Evolutionary conservation across 2,888 invertebrate species (phyloP), one percentile per base, ranked within the genome.

Genomic region (Rhagium mordax): DNA sequence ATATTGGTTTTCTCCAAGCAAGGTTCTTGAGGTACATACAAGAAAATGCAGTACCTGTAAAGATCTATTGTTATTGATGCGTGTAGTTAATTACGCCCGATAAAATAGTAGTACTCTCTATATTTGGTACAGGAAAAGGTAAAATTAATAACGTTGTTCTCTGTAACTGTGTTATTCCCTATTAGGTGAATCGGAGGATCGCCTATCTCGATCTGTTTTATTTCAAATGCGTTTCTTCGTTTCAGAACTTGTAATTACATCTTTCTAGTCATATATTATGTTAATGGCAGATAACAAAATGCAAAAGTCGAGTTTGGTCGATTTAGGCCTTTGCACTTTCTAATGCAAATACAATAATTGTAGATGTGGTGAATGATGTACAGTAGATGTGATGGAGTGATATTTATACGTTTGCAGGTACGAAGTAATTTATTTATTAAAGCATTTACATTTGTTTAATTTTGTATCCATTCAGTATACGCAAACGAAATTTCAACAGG

Each of bases 271-370:
- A 61, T 47, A 61, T 41, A 41, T 41, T 41, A 41, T 41, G 41
- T 41, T 41, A 41, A 41, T 41, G 41, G 41, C 41, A 13, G 51
- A 69, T 64, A 51, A 53, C 49, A 60, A 69, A 64, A 72, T 69
- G 64, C 64, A 65, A 72, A 72, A 65, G 59, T 47, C 53, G 57
- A 64, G 55, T 41, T 41, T n/a, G n/a, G 13, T 13, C 4, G 41
- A n/a, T 41, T 41, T 41, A 62, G 55, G 57, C 55, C 59, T 65
- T 64, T 60, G 51, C 64, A 72, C 72, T 72, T 72, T 72, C 72
- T 72, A 72, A 72, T 72, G 72, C 62, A 69, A 72, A 72, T 72
- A 64, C 48, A 51, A 69, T 72, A 72, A 72, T 72, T 72, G 61
- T 41, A 61, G 20, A 47, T 61, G 13, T 61, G 41, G 18, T 20